These are phyloP conservation scores for Spizaetus ornatus DNA, from an alignment of 2,113 vertebrate genomes.

Conservation along the genomic window DNA sequence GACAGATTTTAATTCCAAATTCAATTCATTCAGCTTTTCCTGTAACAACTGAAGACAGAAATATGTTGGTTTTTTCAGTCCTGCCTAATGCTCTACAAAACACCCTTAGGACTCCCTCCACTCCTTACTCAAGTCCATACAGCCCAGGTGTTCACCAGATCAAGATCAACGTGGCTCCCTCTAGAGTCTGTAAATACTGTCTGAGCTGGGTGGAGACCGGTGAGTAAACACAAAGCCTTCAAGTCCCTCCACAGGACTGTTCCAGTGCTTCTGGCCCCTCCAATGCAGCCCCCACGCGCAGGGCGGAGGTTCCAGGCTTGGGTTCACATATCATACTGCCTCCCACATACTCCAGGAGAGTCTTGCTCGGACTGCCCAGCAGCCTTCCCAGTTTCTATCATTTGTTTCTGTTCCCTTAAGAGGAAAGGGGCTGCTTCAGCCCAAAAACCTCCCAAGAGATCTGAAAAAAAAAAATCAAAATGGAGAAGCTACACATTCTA, in stretches of 20 bases:
- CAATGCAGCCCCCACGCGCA: not conserved
- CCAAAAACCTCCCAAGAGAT: not conserved
- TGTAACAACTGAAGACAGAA: slow-evolving; percentile 81
- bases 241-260: not conserved
- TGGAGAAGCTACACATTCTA: not conserved
- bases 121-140: not conserved
- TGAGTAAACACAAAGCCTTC: not conserved
- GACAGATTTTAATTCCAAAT: slow-evolving; percentile 75
- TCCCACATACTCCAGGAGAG: not conserved
- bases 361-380: not conserved
- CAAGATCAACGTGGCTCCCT: not conserved
- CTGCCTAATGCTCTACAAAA: not conserved
- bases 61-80: not conserved
- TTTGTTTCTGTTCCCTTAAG: not conserved
- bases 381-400: not conserved
- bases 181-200: not conserved
- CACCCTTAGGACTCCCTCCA: not conserved
- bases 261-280: not conserved
- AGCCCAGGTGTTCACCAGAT: not conserved
- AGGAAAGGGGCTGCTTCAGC: not conserved
- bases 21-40: slow-evolving; percentile 81
- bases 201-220: not conserved
- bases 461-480: not conserved
- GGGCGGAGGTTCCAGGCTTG: not conserved
- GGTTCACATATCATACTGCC: not conserved